phyloP scores from a whole-genome alignment of 2,888 invertebrate genomes.

The Leptura quadrifasciata region DNA sequence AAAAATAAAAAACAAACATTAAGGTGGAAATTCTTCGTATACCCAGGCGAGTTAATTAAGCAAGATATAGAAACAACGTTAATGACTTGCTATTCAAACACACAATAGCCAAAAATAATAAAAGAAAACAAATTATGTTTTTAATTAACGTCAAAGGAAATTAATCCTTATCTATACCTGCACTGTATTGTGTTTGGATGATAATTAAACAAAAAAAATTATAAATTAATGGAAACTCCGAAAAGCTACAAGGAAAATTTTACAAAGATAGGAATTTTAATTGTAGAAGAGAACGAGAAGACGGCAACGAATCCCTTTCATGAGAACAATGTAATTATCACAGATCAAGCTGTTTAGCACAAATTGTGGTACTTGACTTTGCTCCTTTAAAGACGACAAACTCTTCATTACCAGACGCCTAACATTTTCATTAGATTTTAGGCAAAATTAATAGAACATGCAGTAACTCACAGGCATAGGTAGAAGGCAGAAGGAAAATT shows the following conservation, averaged over 20 bases:
- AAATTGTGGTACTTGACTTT: constrained; percentile 55
- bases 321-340: constrained; percentile 58
- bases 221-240: constrained; percentile 20
- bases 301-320: constrained; percentile 48
- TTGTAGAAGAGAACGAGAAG: constrained; percentile 47
- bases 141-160: constrained; percentile 12
- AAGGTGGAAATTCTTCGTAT: neutral
- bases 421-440: constrained; percentile 34
- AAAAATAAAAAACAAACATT: neutral
- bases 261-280: constrained; percentile 54
- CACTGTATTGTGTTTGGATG: constrained; percentile 5
- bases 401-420: constrained; percentile 45
- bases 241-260: constrained; percentile 19
- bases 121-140: neutral
- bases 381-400: constrained; percentile 42
- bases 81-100: neutral
- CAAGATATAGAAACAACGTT: neutral
- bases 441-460: constrained; percentile 16
- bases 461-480: constrained; percentile 20
- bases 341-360: constrained; percentile 59
- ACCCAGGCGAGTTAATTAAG: neutral
- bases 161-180: constrained; percentile 15
- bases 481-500: neutral
- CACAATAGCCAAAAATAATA: neutral
- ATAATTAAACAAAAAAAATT: constrained; percentile 14